These are phyloP conservation scores for Pogonomyrmex barbatus DNA, from an alignment of 1,140 invertebrate genomes.

Conservation along the genomic window DNA sequence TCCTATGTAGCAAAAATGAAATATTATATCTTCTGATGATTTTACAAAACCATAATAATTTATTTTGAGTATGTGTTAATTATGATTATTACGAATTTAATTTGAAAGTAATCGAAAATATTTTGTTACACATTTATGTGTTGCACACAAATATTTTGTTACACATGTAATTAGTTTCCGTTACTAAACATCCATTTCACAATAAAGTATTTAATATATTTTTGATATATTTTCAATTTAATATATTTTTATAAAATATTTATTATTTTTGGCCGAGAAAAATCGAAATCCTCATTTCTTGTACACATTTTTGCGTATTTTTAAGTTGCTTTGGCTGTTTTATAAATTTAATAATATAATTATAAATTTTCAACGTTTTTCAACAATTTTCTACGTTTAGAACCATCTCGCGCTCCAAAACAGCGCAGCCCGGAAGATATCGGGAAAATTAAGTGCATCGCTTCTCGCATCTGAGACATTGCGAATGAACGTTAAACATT, in stretches of 20 bases:
- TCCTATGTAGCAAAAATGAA: background rate
- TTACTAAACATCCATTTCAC: background rate
- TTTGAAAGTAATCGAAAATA: background rate
- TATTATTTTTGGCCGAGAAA: too few relatives aligned
- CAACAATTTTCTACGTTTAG: slow-evolving; percentile 28
- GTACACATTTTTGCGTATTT: background rate
- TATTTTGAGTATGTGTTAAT: background rate
- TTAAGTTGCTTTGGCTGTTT: background rate
- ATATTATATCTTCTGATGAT: background rate
- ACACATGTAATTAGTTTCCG: background rate
- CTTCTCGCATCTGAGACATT: slow-evolving; percentile 9
- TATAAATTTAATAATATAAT: background rate
- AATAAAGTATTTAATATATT: background rate
- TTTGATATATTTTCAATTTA: background rate
- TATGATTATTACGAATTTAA: background rate
- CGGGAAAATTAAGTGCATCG: slow-evolving; percentile 20
- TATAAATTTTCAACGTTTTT: background rate
- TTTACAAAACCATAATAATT: background rate
- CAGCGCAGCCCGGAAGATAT: background rate
- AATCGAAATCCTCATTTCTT: too few relatives aligned
- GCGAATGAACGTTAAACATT: slow-evolving; percentile 3
- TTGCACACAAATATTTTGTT: background rate
- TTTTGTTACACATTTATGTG: background rate
- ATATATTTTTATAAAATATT: background rate
- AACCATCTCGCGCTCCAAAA: slow-evolving; percentile 6